Base-by-base conservation (phyloP, 2,113 vertebrate species). In the Camelus dromedarius region DNA sequence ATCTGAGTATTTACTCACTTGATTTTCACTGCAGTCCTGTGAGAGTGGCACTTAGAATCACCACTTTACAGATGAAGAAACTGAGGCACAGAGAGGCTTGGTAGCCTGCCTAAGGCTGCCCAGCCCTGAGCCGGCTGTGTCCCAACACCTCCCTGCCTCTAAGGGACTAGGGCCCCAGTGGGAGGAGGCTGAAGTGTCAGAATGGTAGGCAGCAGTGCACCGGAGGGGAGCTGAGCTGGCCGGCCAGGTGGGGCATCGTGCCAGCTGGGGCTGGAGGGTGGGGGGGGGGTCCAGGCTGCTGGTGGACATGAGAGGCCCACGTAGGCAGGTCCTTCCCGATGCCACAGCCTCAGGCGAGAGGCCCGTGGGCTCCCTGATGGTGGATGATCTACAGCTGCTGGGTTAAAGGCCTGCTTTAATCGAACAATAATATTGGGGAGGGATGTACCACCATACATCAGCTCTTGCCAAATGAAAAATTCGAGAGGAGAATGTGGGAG, bases 351-450 rank as follows among this genome's bases (percentile, higher is more conserved):
- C 7, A 0, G 54, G 73, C 18, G 0, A 22, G 54, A n/a, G 56
- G 15, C 85, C 52, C 1, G 0, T 1, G n/a, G 50, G 48, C 50
- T 90, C 50, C 35, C 8, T 52, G 95, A 52, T 1, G 7, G 24
- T 52, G 0, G 3, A 19, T 91, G 89, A 88, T 72, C 60, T 94
- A 84, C n/a, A 54, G 95, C 46, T 19, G 80, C 62, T 1, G 15
- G 87, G 62, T 77, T n/a, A 91, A 94, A 82, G 83, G 66, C 76
- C 64, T 79, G 32, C 84, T 90, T 79, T 97, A 95, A 97, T 84
- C 0, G 35, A 91, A 81, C 72, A 56, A 70, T 94, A 89, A 95
- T 76, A 82, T n/a, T 66, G 81, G 91, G 89, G 92, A 96, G 85
- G 66, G 89, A 95, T 26, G 85, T 93, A 75, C 75, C 75, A 66